phyloP scores from a whole-genome alignment of 2,888 invertebrate species.

The Lissonota sp. region DNA sequence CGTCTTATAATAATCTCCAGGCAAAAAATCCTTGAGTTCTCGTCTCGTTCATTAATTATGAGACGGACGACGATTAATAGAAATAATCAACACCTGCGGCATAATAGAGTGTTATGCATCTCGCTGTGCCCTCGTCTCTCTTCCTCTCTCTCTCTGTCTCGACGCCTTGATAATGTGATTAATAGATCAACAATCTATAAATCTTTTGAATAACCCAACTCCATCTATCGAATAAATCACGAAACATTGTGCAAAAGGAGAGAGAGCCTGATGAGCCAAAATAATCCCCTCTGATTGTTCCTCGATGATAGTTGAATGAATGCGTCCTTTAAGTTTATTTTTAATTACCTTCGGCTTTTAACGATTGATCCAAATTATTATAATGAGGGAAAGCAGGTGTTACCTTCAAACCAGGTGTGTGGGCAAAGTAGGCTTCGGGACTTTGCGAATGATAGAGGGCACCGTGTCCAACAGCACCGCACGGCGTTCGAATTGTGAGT shows the following conservation, averaged over 20 bases:
- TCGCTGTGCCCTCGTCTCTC: conserved; percentile 5
- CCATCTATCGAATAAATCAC: conserved; percentile 2
- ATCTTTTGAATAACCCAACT: not conserved
- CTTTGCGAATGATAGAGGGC: conserved; percentile 99
- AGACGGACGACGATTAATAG: conserved; percentile 35
- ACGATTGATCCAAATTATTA: not conserved
- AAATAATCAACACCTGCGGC: conserved; percentile 45
- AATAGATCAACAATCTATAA: not conserved
- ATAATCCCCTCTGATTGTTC: too few species aligned
- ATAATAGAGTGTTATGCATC: conserved; percentile 20
- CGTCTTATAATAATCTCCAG: not conserved
- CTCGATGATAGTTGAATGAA: too few species aligned
- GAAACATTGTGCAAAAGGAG: not conserved
- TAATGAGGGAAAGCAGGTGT: conserved; percentile 22
- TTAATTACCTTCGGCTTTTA: too few species aligned
- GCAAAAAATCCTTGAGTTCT: conserved; percentile 19
- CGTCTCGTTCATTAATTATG: conserved; percentile 46
- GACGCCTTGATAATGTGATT: conserved; percentile 4
- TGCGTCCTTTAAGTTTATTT: too few species aligned
- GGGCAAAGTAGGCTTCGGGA: conserved; percentile 98
- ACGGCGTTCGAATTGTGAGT: conserved; percentile 95
- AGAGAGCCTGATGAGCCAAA: too few species aligned
- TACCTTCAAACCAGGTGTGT: conserved; percentile 96
- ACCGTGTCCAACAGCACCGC: conserved; percentile 99
- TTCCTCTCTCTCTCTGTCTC: not conserved